These are phyloP conservation scores for Cyprinodon brontotheroides DNA, from an alignment of 2,113 vertebrate genomes.

Conservation along the genomic window DNA sequence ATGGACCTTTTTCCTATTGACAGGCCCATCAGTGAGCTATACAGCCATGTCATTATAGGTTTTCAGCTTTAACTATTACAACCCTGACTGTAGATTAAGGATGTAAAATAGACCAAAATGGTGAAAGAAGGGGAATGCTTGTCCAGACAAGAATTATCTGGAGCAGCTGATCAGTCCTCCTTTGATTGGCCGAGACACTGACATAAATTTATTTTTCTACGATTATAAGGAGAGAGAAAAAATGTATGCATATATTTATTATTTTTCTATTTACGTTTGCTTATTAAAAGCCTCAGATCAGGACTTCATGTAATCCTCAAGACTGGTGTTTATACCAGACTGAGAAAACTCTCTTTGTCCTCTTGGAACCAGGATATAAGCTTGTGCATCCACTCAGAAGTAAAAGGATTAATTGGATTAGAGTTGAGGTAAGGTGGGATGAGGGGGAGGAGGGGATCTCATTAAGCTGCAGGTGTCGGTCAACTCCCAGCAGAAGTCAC, in stretches of 20 bases:
- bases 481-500: constrained; percentile 56
- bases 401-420: constrained; percentile 72
- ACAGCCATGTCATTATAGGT: background rate
- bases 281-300: no score
- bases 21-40: background rate
- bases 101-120: background rate
- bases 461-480: constrained; percentile 68
- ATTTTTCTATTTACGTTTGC: no score
- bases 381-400: constrained; percentile 59
- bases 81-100: background rate
- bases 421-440: constrained; percentile 5
- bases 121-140: background rate
- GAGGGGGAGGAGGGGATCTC: constrained; percentile 34
- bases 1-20: background rate
- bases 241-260: no score
- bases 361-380: background rate
- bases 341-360: background rate
- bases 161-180: no score
- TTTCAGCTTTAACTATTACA: no score
- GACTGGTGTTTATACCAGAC: background rate
- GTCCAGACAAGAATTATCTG: no score
- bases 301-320: background rate
- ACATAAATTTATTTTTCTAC: no score
- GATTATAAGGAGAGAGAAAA: no score
- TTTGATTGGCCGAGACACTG: no score